Conservation (phyloP, 2,888 invertebrate genomes). For the Conus canariensis region DNA sequence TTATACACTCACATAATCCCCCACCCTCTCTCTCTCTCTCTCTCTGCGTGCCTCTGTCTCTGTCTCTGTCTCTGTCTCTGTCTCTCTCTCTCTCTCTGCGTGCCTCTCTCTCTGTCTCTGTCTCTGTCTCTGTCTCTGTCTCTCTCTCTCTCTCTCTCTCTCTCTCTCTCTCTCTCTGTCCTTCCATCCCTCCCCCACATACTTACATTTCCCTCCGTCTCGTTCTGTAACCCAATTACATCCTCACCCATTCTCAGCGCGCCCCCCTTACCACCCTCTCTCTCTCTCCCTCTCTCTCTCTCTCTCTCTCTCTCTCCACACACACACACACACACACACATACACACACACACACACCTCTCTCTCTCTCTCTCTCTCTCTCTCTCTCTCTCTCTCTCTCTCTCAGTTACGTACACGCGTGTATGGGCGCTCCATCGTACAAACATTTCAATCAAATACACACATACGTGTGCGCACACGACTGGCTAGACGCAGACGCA, state of each 20-base stretch:
- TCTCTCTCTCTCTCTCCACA: conserved; percentile 8
- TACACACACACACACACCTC: no score
- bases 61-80: no score
- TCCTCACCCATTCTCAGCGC: not conserved
- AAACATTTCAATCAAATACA: not conserved
- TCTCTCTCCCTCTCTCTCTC: not conserved
- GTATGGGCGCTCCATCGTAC: no score
- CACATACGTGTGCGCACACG: conserved; percentile 23
- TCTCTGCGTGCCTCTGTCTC: not conserved
- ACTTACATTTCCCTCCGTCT: not conserved
- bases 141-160: conserved; percentile 17
- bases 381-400: no score
- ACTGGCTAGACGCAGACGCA: not conserved
- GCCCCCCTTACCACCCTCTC: not conserved
- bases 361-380: no score
- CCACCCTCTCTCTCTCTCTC: not conserved
- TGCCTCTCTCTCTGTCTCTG: conserved; percentile 13
- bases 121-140: not conserved
- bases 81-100: not conserved
- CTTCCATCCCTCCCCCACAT: not conserved
- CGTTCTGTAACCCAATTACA: not conserved
- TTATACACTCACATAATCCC: no score
- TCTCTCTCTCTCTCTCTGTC: conserved; percentile 9
- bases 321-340: conserved; percentile 28
- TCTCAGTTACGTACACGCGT: no score